phyloP scores from a whole-genome alignment of 2,888 invertebrate genomes.

The Erebia ligea region DNA sequence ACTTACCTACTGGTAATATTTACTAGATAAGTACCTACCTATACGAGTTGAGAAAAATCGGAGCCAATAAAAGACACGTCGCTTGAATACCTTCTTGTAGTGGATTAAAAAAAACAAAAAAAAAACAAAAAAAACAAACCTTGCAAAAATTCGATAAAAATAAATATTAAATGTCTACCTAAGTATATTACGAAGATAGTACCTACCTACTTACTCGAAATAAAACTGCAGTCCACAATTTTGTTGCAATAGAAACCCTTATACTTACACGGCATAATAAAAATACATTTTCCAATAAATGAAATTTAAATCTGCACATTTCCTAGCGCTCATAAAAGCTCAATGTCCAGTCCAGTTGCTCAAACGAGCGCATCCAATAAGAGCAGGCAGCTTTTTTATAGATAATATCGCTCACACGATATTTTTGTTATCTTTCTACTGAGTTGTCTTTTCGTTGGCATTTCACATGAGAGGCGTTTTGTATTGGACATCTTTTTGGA shows the following conservation, averaged over 20 bases:
- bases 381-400: conserved; percentile 22
- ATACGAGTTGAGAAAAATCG: no score
- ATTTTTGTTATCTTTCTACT: conserved; percentile 33
- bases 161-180: no score
- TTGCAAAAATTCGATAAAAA: no score
- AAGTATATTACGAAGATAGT: no score
- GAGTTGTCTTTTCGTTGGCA: conserved; percentile 25
- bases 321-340: conserved; percentile 33
- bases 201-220: no score
- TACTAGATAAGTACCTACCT: no score
- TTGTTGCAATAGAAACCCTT: neutral
- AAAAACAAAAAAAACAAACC: no score
- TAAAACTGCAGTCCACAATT: neutral
- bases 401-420: conserved; percentile 32
- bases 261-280: conserved; percentile 18
- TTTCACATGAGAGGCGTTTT: conserved; percentile 17
- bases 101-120: no score
- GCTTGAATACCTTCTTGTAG: no score
- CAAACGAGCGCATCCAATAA: conserved; percentile 38
- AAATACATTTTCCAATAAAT: conserved; percentile 18
- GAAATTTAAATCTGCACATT: conserved; percentile 6
- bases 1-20: no score
- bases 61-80: no score
- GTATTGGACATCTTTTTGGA: neutral
- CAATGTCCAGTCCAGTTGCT: conserved; percentile 38